A percentile compares a stretch with the other conserved stretches of the same genome.
Evolutionary conservation across 2,113 vertebrate genomes (phyloP).

Genomic region (Zosterops pallidus): DNA sequence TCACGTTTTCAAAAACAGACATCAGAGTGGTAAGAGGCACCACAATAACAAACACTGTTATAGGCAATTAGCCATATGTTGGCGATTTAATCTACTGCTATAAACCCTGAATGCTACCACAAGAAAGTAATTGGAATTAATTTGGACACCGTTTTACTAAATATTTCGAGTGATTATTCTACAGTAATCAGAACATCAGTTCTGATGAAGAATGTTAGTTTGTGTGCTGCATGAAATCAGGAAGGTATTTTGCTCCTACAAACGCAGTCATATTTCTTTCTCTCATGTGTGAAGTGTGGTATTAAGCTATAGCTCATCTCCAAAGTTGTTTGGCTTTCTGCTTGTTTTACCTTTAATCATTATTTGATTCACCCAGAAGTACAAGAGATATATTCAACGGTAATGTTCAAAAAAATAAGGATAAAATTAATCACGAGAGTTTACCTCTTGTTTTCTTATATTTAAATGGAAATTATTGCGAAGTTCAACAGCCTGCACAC

Average conservation of each 20-base stretch:
- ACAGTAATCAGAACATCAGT: constrained; percentile 13
- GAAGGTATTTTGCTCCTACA: neutral
- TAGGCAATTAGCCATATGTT: constrained; percentile 32
- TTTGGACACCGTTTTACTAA: constrained; percentile 30
- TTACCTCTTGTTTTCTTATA: neutral
- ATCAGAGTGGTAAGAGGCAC: neutral
- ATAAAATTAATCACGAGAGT: neutral
- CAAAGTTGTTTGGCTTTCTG: neutral
- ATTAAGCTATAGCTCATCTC: neutral
- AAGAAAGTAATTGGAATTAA: constrained; percentile 51
- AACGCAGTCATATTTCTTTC: neutral
- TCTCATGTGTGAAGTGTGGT: neutral
- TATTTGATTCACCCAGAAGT: neutral
- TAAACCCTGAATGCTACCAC: neutral
- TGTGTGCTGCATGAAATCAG: neutral
- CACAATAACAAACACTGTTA: neutral
- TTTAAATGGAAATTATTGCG: neutral
- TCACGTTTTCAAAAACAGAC: neutral
- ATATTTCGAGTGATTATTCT: constrained; percentile 49
- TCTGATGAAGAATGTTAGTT: constrained; percentile 14
- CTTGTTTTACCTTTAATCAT: neutral
- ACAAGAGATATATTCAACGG: neutral
- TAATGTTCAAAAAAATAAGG: neutral
- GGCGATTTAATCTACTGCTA: neutral
- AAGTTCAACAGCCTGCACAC: neutral